Percentiles rank a stretch among this genome's conserved stretches.
phyloP scores from a whole-genome alignment of 2,888 invertebrate genomes.

The Xestia rhomboidea region DNA sequence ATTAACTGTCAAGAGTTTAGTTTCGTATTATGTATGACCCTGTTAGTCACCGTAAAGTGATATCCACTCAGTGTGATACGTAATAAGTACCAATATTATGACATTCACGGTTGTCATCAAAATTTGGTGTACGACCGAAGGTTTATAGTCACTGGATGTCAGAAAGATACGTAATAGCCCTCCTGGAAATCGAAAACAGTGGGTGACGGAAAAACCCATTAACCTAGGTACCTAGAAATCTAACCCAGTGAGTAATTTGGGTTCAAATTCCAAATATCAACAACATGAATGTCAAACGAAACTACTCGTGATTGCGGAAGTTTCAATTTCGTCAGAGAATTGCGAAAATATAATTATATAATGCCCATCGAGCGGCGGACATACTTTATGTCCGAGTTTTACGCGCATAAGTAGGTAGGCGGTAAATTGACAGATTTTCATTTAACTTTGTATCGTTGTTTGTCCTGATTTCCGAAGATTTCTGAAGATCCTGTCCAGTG shows the following conservation, averaged over 20 bases:
- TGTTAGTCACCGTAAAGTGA: no score
- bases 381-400: conserved; percentile 19
- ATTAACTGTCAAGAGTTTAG: no score
- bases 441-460: neutral
- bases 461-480: neutral
- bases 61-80: no score
- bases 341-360: conserved; percentile 50
- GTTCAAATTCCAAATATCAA: conserved; percentile 33
- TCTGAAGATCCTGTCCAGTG: neutral
- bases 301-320: conserved; percentile 33
- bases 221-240: neutral
- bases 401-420: neutral
- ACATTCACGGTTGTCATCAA: no score
- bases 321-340: conserved; percentile 34
- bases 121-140: no score
- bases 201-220: neutral
- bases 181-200: no score
- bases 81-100: no score
- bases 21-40: no score
- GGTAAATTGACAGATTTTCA: conserved; percentile 19
- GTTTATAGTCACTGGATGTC: no score
- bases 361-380: conserved; percentile 9
- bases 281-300: conserved; percentile 33
- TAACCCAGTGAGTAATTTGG: neutral
- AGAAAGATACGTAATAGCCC: no score